Conservation (phyloP, 2,888 invertebrate species). For the Odontothrips loti region DNA sequence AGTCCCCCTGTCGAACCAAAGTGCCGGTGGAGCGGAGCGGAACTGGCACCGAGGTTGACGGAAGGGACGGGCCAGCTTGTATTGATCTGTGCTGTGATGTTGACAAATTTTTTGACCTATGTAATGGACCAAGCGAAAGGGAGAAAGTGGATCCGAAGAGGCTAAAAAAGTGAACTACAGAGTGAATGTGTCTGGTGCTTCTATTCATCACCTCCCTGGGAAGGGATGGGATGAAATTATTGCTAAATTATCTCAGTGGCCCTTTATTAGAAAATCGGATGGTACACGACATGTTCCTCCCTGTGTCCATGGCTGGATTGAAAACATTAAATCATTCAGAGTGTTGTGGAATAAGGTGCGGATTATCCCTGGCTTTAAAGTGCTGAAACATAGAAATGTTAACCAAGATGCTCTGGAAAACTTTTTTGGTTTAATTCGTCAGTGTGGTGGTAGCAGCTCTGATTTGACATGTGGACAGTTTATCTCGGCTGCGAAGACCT, state of each 20-base stretch:
- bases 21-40: too few species aligned
- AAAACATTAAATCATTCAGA: not conserved
- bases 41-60: too few species aligned
- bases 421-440: not conserved
- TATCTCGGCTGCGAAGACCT: not conserved
- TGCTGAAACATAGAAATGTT: not conserved
- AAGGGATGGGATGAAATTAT: not conserved
- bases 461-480: not conserved
- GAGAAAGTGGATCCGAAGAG: not conserved
- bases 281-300: not conserved
- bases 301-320: not conserved
- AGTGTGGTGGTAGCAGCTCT: not conserved
- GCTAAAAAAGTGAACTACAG: too few species aligned
- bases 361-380: not conserved
- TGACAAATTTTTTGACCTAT: not conserved
- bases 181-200: not conserved
- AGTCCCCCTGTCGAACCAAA: too few species aligned
- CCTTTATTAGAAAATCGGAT: not conserved
- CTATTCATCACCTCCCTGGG: not conserved
- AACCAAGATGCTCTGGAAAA: not conserved
- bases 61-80: too few species aligned
- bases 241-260: not conserved
- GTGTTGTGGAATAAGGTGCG: not conserved
- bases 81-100: not conserved
- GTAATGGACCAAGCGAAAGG: not conserved